Percentiles rank a stretch among this genome's conserved stretches.
Evolutionary conservation across 2,888 invertebrate species (phyloP).

Genomic region (Stratiomys singularior): DNA sequence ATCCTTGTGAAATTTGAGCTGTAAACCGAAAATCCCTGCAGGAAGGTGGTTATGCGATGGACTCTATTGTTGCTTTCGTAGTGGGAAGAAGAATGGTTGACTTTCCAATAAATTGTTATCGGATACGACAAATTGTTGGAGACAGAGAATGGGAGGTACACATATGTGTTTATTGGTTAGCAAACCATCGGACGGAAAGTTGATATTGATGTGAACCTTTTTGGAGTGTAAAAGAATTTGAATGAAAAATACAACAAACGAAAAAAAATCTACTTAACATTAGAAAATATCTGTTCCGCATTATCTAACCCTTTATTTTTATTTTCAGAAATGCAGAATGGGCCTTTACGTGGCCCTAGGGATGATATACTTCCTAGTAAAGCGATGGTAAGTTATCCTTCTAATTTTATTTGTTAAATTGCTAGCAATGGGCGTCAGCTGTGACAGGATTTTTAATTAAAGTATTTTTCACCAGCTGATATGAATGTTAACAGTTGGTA

Average conservation of each 20-base stretch:
- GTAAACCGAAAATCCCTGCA: not conserved
- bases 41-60: not conserved
- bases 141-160: not conserved
- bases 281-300: too few species aligned
- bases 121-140: conserved; percentile 11
- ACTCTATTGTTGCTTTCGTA: too few species aligned
- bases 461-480: too few species aligned
- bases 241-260: too few species aligned
- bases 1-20: conserved; percentile 2
- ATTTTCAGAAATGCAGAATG: conserved; percentile 62
- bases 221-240: too few species aligned
- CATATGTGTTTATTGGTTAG: too few species aligned
- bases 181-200: not conserved
- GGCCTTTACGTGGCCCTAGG: conserved; percentile 59
- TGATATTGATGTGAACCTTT: conserved; percentile 20
- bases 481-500: too few species aligned
- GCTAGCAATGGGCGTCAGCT: too few species aligned
- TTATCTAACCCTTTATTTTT: conserved; percentile 37
- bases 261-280: too few species aligned
- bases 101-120: not conserved
- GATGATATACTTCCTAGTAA: conserved; percentile 62
- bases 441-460: too few species aligned
- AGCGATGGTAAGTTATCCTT: conserved; percentile 57
- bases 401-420: not conserved
- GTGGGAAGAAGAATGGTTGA: not conserved